Percentiles rank a stretch among this genome's conserved stretches.
phyloP scores from a whole-genome alignment of 2,888 invertebrate genomes.

The Melolontha melolontha region DNA sequence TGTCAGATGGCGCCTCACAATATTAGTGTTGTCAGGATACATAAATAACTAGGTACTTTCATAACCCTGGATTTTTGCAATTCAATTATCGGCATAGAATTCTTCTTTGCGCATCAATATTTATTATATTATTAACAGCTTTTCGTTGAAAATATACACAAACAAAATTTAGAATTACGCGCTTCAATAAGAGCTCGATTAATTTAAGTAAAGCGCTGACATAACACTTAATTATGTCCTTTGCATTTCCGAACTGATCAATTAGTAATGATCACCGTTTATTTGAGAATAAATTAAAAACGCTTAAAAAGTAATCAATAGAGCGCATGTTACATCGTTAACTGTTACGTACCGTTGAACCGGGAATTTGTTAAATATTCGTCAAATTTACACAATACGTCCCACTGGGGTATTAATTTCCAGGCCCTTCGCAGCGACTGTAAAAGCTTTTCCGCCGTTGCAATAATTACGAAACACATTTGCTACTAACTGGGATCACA shows the following conservation, averaged over 20 bases:
- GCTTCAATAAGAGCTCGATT: no score
- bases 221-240: slow-evolving; percentile 1
- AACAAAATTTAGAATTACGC: no score
- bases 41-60: no score
- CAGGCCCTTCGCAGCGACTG: background rate
- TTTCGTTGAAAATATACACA: no score
- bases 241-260: slow-evolving; percentile 10
- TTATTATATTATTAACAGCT: no score
- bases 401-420: slow-evolving; percentile 26
- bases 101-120: no score
- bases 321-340: background rate
- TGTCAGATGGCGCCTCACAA: no score
- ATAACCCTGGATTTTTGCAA: no score
- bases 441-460: slow-evolving; percentile 36
- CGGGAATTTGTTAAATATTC: slow-evolving; percentile 30
- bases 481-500: slow-evolving; percentile 35
- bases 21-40: no score
- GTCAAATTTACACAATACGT: slow-evolving; percentile 31
- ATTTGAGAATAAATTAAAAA: slow-evolving; percentile 20
- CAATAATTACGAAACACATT: slow-evolving; percentile 43
- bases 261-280: slow-evolving; percentile 15
- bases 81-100: no score
- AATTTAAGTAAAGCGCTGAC: background rate
- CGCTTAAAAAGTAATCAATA: slow-evolving; percentile 31
- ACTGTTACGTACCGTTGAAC: slow-evolving; percentile 3